phyloP scores from a whole-genome alignment of 2,797 vertebrate species.

The Sciurus vulgaris region DNA sequence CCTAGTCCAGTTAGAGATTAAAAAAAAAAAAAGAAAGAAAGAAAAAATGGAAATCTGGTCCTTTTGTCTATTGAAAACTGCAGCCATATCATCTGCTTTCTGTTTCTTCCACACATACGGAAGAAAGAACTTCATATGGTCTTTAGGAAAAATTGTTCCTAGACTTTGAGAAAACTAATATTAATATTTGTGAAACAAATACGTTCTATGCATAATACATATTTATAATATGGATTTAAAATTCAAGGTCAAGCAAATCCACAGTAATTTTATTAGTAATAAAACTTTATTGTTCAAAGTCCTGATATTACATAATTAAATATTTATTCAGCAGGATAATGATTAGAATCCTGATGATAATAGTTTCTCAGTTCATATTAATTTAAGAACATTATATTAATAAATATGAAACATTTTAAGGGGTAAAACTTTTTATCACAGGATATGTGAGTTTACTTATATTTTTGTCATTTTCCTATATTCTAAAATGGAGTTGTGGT shows the following conservation, averaged over 20 bases:
- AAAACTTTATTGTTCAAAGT: not conserved
- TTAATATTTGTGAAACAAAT: constrained; percentile 14
- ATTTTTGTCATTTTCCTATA: not conserved
- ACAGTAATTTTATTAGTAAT: constrained; percentile 7
- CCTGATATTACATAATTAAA: not conserved
- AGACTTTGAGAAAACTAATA: not conserved
- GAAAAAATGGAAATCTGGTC: not conserved
- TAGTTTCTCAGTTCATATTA: not conserved
- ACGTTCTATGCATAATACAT: not conserved
- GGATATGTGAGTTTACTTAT: not conserved
- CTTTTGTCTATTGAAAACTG: not conserved
- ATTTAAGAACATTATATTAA: not conserved
- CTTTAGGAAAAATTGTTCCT: not conserved
- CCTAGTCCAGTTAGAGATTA: not conserved
- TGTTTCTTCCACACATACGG: not conserved
- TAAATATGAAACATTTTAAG: not conserved
- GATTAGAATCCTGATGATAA: not conserved
- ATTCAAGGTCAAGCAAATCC: not conserved
- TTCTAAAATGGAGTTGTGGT: not conserved
- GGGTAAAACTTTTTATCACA: not conserved
- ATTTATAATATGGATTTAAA: not conserved
- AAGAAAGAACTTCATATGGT: not conserved
- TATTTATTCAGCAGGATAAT: not conserved
- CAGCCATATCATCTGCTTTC: not conserved
- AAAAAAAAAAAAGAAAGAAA: not conserved